These are phyloP conservation scores for Leptinotarsa defecta DNA, from an alignment of 1,140 invertebrate genomes.

Conservation along the genomic window DNA sequence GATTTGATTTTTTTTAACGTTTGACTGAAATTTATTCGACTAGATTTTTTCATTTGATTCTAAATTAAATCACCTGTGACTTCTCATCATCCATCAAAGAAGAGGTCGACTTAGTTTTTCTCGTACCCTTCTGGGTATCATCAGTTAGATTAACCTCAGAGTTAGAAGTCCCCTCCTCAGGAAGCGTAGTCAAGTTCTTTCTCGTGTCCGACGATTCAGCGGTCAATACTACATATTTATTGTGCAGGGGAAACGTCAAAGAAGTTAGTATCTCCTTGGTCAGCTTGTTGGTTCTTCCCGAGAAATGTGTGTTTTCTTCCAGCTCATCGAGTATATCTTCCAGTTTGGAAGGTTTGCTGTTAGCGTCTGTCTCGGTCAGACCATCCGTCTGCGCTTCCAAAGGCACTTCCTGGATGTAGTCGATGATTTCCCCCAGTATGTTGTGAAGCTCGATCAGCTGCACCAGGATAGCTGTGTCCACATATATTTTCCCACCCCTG, in stretches of 20 bases:
- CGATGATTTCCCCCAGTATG: conserved; percentile 32
- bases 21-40: no score
- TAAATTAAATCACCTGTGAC: not conserved
- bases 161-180: conserved; percentile 7
- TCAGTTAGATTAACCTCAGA: conserved; percentile 11
- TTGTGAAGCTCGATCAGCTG: conserved; percentile 36
- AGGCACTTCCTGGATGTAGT: conserved; percentile 20
- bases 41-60: no score
- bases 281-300: not conserved
- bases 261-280: conserved; percentile 17
- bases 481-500: conserved; percentile 28
- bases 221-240: conserved; percentile 13
- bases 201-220: not conserved
- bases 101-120: conserved; percentile 14
- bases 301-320: not conserved
- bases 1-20: no score
- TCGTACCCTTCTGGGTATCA: not conserved
- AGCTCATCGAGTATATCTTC: not conserved
- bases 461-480: conserved; percentile 33
- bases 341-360: not conserved
- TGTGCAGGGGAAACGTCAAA: conserved; percentile 1
- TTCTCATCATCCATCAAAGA: conserved; percentile 2
- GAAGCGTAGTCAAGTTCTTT: not conserved
- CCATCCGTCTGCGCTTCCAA: not conserved
- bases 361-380: not conserved